Base-by-base conservation (phyloP, 2,113 vertebrate genomes). In the Malurus cyaneus region DNA sequence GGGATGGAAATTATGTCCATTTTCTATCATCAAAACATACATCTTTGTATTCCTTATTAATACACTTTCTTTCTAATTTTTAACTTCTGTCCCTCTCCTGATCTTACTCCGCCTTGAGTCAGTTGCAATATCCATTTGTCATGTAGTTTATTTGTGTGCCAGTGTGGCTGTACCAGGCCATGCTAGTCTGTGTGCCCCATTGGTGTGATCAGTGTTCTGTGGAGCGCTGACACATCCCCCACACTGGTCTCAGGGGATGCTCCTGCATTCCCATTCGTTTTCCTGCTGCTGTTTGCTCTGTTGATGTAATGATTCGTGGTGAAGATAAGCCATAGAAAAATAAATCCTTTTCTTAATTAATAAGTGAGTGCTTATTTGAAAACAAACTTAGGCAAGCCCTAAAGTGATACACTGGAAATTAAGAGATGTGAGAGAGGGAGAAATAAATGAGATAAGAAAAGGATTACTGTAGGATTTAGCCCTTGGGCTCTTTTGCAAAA, bases 111-210 rank as follows among this genome's bases (percentile, higher is more conserved):
- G 2, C 10, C 7, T 23, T 42, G 36, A 21, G 24, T 11, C 57
- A 41, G 21, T 69, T 42, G 3, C 1, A 2, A 9, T 8, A 29
- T 21, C 44, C 0, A 0, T 64, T 42, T 39, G 8, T 44, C 26
- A 1, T 8, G 1, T 1, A 18, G 8, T 28, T 52, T 24, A 15
- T 6, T 41, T 44, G 13, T 61, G 69, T 77, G n/a, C 39, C 18
- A 2, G 20, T 46, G 1, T 0, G 0, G 8, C 20, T 52, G 39
- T 72, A 3, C 12, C n/a, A 32, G 36, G 31, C 44, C 50, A 2
- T 3, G 5, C 32, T 62, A 2, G 11, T 4, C 10, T 44, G 44
- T 2, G 50, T 59, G 69, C 34, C 46, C 83, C 23, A 0, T 18
- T 47, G 54, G 14, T 39, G 3, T 13, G 26, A 6, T 28, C 86